These are phyloP conservation scores for Cordilura impudica DNA, from an alignment of 2,888 invertebrate genomes.

Conservation along the genomic window DNA sequence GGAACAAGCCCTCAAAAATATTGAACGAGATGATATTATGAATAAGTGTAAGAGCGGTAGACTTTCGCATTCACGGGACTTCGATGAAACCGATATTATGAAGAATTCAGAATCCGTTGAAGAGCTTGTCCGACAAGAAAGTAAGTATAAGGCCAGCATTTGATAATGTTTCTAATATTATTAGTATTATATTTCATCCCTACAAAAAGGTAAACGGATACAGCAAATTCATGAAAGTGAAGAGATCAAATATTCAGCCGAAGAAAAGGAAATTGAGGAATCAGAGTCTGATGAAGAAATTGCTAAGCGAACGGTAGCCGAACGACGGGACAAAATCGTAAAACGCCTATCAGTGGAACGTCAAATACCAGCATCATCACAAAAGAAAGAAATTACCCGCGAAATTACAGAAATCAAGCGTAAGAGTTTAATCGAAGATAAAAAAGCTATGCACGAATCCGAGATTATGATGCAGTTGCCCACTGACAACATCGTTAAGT, in stretches of 20 bases:
- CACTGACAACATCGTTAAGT: constrained; percentile 77
- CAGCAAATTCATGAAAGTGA: constrained; percentile 80
- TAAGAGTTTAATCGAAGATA: constrained; percentile 80
- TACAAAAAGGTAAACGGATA: constrained; percentile 73
- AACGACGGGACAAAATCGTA: constrained; percentile 86
- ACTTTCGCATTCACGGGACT: constrained; percentile 74
- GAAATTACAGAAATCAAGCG: constrained; percentile 85
- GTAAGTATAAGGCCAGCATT: constrained; percentile 66
- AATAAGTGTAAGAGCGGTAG: constrained; percentile 84
- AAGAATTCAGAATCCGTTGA: constrained; percentile 81
- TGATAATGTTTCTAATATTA: constrained; percentile 8
- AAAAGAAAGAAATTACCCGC: constrained; percentile 85
- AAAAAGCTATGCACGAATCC: constrained; percentile 78
- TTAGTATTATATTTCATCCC: background rate
- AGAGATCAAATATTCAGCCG: constrained; percentile 88
- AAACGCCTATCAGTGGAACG: constrained; percentile 85
- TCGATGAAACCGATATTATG: constrained; percentile 83
- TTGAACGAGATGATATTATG: constrained; percentile 94
- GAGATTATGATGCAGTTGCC: constrained; percentile 78
- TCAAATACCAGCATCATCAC: constrained; percentile 84
- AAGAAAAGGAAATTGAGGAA: constrained; percentile 86
- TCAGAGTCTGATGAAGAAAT: constrained; percentile 82
- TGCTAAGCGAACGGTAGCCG: constrained; percentile 86
- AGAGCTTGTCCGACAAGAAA: constrained; percentile 77
- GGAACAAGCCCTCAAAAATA: constrained; percentile 90